Conservation (phyloP, 2,113 vertebrate genomes). For the Trematomus loennbergii region DNA sequence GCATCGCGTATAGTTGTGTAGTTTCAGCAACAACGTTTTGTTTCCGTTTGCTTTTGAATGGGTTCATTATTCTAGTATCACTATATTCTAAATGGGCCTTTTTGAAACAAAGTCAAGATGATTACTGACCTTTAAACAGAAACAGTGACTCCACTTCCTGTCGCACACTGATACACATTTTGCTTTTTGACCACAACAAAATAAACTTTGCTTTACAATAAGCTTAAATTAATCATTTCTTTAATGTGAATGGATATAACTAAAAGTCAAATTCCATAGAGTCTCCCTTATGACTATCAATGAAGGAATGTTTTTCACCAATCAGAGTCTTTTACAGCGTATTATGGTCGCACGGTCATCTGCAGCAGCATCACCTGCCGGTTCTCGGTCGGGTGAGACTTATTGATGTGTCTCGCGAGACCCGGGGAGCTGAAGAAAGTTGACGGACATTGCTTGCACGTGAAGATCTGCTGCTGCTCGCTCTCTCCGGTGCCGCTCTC, state of each 20-base stretch:
- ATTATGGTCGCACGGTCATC: constrained; percentile 66
- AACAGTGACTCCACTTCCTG: neutral
- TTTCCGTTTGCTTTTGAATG: neutral
- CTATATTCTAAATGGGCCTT: neutral
- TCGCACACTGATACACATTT: neutral
- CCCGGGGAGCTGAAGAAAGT: constrained; percentile 94
- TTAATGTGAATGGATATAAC: neutral
- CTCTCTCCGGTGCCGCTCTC: constrained; percentile 45
- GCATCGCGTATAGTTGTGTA: neutral
- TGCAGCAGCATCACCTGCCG: constrained; percentile 89
- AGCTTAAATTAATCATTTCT: neutral
- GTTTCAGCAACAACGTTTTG: neutral
- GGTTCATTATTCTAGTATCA: too few relatives aligned
- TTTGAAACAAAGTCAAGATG: neutral
- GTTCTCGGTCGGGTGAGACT: constrained; percentile 90
- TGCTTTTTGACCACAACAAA: neutral
- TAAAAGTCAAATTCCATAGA: neutral
- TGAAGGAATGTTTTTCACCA: neutral
- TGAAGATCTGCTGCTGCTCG: constrained; percentile 86
- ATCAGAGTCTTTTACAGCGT: neutral
- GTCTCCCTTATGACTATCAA: neutral
- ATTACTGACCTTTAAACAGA: neutral
- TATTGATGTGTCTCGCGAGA: constrained; percentile 92
- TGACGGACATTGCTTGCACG: constrained; percentile 93
- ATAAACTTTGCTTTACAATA: neutral